Percentiles rank a stretch among this genome's conserved stretches.
Evolutionary conservation across 2,113 vertebrate genomes (phyloP).

Genomic region (Acinonyx jubatus): DNA sequence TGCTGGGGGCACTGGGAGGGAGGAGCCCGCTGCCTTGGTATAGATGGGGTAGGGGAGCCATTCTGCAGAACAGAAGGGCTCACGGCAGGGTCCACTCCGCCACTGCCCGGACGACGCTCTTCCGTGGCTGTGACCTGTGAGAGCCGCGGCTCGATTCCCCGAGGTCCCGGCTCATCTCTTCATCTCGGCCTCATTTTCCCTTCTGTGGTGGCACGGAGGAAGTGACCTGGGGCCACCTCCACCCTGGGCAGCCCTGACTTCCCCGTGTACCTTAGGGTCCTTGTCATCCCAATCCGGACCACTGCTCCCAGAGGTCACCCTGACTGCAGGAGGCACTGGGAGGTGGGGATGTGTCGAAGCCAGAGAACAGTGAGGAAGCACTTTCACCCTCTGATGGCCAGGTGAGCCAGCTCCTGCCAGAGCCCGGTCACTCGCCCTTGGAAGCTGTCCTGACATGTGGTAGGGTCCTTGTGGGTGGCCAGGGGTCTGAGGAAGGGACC

Average conservation of each 20-base stretch:
- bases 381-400: not conserved
- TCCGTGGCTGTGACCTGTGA: not conserved
- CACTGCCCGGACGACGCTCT: too few species aligned
- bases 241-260: not conserved
- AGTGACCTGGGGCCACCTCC: not conserved
- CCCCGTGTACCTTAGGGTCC: not conserved
- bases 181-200: not conserved
- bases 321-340: not conserved
- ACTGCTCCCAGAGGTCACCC: not conserved
- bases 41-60: too few species aligned
- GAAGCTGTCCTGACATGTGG: not conserved
- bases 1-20: not conserved
- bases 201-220: not conserved
- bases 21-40: not conserved
- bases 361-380: not conserved
- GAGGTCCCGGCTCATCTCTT: not conserved
- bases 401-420: not conserved
- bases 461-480: conserved; percentile 8
- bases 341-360: not conserved
- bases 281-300: not conserved
- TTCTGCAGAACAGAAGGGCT: not conserved
- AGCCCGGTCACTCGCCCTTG: not conserved
- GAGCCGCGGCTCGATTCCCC: not conserved
- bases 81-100: too few species aligned
- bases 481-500: conserved; percentile 30